A percentile compares a stretch with the other conserved stretches of the same genome.
These are phyloP conservation scores for Cyclargus thomasi DNA, from an alignment of 1,140 invertebrate genomes.

Conservation along the genomic window DNA sequence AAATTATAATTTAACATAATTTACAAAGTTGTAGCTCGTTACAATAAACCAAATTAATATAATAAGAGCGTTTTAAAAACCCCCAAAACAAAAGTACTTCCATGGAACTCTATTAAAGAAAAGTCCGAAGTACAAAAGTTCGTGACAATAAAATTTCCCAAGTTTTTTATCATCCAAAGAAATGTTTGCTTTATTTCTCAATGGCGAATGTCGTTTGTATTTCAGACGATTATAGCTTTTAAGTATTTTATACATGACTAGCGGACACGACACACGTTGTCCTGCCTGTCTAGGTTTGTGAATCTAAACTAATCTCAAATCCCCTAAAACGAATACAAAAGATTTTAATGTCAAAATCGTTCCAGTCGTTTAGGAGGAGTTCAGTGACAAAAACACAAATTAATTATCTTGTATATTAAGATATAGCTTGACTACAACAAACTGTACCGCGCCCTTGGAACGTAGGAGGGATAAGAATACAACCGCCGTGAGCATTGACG, in stretches of 20 bases:
- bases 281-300: too few species aligned
- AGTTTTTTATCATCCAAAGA: conserved; percentile 34
- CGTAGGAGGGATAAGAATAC: too few species aligned
- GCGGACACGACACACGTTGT: too few species aligned
- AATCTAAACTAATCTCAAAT: too few species aligned
- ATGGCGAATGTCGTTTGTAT: not conserved
- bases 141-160: conserved; percentile 31
- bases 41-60: conserved; percentile 6
- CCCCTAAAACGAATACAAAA: too few species aligned
- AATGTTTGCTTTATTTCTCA: conserved; percentile 28
- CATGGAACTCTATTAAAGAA: conserved; percentile 35
- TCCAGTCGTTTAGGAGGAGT: too few species aligned
- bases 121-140: conserved; percentile 34
- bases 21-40: not conserved
- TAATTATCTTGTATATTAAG: too few species aligned
- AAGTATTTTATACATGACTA: not conserved
- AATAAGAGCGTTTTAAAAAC: not conserved
- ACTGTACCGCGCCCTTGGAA: too few species aligned
- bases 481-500: too few species aligned
- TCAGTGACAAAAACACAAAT: too few species aligned
- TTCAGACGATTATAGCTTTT: not conserved
- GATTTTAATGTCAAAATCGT: too few species aligned
- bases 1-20: not conserved
- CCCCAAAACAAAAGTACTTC: conserved; percentile 21
- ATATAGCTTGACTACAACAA: too few species aligned